These are phyloP conservation scores for Anadara kagoshimensis DNA, from an alignment of 1,140 invertebrate species.

Conservation along the genomic window DNA sequence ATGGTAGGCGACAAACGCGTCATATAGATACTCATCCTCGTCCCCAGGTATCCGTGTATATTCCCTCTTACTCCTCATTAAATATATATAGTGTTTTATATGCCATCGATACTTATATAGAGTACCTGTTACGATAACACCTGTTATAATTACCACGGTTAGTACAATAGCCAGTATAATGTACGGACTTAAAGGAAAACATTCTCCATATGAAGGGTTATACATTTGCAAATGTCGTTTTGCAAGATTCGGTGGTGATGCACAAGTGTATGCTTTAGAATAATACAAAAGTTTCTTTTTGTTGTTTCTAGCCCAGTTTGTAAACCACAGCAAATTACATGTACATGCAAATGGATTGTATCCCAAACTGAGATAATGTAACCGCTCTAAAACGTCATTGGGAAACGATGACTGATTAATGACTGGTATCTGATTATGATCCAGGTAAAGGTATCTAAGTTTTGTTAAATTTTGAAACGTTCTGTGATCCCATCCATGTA, in stretches of 20 bases:
- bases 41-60: neutral
- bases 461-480: neutral
- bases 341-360: constrained; percentile 6
- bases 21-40: neutral
- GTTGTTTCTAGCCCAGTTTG: neutral
- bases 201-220: neutral
- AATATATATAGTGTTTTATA: constrained; percentile 4
- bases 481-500: neutral
- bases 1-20: constrained; percentile 5
- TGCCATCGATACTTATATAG: neutral
- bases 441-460: neutral
- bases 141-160: neutral
- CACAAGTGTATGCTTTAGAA: neutral
- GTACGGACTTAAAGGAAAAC: neutral
- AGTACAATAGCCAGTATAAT: neutral
- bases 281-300: neutral
- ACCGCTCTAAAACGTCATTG: neutral
- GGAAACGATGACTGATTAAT: constrained; percentile 1
- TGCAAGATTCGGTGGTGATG: neutral
- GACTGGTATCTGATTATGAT: neutral
- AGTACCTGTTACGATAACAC: neutral
- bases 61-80: neutral
- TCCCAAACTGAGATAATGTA: neutral
- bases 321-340: constrained; percentile 7
- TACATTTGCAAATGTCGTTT: neutral